Base-by-base conservation (phyloP, 2,888 invertebrate genomes). In the Gastracanthus pulcherrimus region DNA sequence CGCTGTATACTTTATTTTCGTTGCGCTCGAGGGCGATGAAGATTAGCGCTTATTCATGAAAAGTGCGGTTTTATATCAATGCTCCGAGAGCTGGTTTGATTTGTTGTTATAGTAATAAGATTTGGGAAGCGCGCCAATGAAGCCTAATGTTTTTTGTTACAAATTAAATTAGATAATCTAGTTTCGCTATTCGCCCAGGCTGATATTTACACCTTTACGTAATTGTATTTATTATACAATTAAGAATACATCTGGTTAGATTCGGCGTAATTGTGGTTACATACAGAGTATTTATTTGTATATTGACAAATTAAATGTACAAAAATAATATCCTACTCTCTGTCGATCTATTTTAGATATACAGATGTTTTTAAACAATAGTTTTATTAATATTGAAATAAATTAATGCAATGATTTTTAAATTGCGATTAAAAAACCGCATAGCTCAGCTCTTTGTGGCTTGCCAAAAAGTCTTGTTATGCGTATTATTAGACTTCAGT, bases 151-250 rank as follows among this genome's bases (percentile, higher is more conserved):
- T 72, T 60, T 77, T 67, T 72, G 45, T 81, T 71, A 38, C 51
- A 58, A 76, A 76, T 76, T 55, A 58, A 80, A 58, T 62, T 70
- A 58, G 48, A 64, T 60, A 51, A 75, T 60, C 48, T 69, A 34
- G 60, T 36, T 67, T 70, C 45, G 36, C 29, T 48, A 60, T 29
- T 34, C 4, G 4, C 2, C 16, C 31, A 41, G 19, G 45, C 23
- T 67, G 4, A 38, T 69, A n/a, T 76, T 60, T 58, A 41, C 19
- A 19, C 23, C 19, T 69, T 76, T 70, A 45, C 26, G 23, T 62
- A 55, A 75, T 23, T 48, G 48, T 23, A 26, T 74, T 79, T 81
- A 81, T 80, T 45, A 55, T 81, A 80, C 81, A 60, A 78, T 23
- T 64, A 36, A 11, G 23, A 16, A 5, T 41, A 26, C 7, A 34